Percentiles rank a stretch among this genome's conserved stretches.
phyloP scores from a whole-genome alignment of 2,113 vertebrate species.

The Lipophrys pholis region DNA sequence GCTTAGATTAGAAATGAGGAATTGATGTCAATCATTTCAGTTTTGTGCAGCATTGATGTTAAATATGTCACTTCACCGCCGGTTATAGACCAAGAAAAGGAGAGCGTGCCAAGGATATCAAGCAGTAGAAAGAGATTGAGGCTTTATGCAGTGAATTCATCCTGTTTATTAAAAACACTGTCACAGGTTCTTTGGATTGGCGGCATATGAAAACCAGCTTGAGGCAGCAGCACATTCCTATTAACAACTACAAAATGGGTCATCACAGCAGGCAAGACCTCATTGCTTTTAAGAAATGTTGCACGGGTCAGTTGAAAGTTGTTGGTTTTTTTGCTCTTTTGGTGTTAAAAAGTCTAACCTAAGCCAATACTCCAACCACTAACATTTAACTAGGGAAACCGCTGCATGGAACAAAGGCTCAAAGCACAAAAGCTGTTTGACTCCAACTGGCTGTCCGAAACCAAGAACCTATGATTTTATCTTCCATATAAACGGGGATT shows the following conservation, averaged over 20 bases:
- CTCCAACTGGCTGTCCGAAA: conserved; percentile 38
- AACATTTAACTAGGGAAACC: conserved; percentile 51
- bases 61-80: conserved; percentile 24
- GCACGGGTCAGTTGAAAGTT: conserved; percentile 16
- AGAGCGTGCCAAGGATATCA: conserved; percentile 8
- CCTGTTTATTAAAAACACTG: conserved; percentile 29
- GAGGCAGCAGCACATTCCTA: conserved; percentile 15
- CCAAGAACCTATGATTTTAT: conserved; percentile 3
- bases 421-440: conserved; percentile 41
- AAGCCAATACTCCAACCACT: neutral
- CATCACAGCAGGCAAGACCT: neutral
- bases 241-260: conserved; percentile 19
- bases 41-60: conserved; percentile 2
- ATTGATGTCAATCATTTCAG: conserved; percentile 55
- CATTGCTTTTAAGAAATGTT: conserved; percentile 23
- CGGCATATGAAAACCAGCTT: neutral
- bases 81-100: conserved; percentile 26
- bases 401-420: conserved; percentile 42
- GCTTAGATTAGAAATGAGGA: conserved; percentile 43
- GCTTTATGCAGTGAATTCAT: conserved; percentile 27
- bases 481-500: conserved; percentile 10
- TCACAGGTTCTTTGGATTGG: conserved; percentile 24
- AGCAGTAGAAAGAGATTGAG: conserved; percentile 7
- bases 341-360: neutral
- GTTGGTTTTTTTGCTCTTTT: neutral